Percentiles rank a stretch among this genome's conserved stretches.
Conservation (phyloP, 2,888 invertebrate genomes). For the Steinernema scapterisci region DNA sequence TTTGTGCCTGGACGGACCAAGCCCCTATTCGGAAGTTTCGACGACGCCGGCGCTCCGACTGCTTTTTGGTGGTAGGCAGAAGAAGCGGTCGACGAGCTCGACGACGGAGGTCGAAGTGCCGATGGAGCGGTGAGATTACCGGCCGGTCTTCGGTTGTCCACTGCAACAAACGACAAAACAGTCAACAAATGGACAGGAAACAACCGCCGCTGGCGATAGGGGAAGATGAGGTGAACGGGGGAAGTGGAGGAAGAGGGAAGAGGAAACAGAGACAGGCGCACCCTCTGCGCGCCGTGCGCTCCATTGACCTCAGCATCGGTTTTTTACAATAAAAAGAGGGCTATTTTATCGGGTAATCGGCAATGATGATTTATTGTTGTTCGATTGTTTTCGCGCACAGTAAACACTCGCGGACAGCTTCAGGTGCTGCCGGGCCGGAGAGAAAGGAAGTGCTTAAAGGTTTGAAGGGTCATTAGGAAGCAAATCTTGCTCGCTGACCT, state of each 20-base stretch:
- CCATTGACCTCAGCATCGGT: conserved; percentile 22
- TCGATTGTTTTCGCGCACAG: conserved; percentile 29
- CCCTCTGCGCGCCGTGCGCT: background rate
- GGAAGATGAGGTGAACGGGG: background rate
- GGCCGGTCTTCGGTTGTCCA: conserved; percentile 30
- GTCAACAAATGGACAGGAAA: conserved; percentile 20
- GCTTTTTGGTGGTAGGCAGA: background rate
- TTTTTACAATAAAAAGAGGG: conserved; percentile 30
- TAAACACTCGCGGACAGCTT: conserved; percentile 10
- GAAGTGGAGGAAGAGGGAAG: background rate
- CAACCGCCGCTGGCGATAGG: conserved; percentile 29
- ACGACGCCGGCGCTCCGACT: background rate
- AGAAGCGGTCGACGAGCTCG: conserved; percentile 20
- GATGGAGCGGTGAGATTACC: conserved; percentile 4
- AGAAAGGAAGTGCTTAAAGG: no score
- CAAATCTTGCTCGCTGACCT: no score
- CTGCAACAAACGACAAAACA: conserved; percentile 22
- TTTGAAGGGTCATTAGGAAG: no score
- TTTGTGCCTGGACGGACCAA: background rate
- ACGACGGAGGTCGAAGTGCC: conserved; percentile 10
- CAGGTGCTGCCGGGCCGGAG: background rate
- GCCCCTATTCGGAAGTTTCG: conserved; percentile 23
- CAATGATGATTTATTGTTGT: conserved; percentile 27
- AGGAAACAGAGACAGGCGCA: background rate
- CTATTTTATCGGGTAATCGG: conserved; percentile 30